Base-by-base conservation (phyloP, 2,113 vertebrate genomes). In the Xiphophorus hellerii region DNA sequence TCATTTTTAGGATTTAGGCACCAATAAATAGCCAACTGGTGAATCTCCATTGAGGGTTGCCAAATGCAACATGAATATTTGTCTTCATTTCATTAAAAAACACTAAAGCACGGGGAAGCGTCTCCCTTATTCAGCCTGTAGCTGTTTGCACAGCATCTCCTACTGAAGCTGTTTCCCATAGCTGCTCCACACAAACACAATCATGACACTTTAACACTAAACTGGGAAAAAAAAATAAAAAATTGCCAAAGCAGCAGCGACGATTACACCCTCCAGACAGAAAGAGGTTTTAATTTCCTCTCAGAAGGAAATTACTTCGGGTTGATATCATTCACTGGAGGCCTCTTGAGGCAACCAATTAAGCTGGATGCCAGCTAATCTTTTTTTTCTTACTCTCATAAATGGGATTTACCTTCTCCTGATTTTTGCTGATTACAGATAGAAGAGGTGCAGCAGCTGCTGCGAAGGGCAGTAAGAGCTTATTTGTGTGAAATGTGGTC, bases 381-480 rank as follows among this genome's bases (percentile, higher is more conserved):
- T 17, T 11, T 29, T 68, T 17, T 11, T 20, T 31, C 11, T 69
- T 3, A 20, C 27, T 22, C 17, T 30, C 14, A 20, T 29, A 2
- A 29, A 51, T 20, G 39, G 27, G 20, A 10, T 69, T 31, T 30
- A 29, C 27, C 15, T 48, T 48, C 66, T 42, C 35, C 13, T 22
- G 28, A 58, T 2, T n/a, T 58, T 58, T 1, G 73, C 37, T 69
- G 28, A 48, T 31, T 58, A 31, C 51, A 62, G 65, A 0, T 58
- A 58, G 51, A 58, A 58, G 25, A 58, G 48, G 48, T 54, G 22
- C 33, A 75, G 33, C 54, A 62, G 65, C 73, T 75, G 65, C 44
- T 66, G 58, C 28, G 35, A 74, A 66, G 33, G 64, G 64, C 64
- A 10, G 8, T 28, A 69, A 20, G 22, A 48, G 66, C 9, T 27